phyloP scores from a whole-genome alignment of 2,113 vertebrate genomes.

The Lates calcarifer region DNA sequence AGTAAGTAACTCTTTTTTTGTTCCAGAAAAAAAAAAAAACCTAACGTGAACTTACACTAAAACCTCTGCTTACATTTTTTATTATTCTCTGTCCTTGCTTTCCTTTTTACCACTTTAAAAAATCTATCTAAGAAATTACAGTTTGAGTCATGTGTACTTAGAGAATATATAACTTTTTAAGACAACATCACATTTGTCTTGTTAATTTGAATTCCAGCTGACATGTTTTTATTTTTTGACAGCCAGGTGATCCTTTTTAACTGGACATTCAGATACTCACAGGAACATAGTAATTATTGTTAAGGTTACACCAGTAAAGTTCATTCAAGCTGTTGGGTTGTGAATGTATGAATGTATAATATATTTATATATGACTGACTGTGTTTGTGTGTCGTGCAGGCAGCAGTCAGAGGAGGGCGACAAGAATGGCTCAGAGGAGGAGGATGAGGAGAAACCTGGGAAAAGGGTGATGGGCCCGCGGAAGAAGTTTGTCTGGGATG shows the following conservation, averaged over 20 bases:
- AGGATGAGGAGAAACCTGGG: conserved; percentile 97
- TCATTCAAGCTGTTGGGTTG: conserved; percentile 1
- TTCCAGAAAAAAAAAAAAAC: neutral
- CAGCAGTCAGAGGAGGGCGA: conserved; percentile 94
- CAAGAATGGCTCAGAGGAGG: conserved; percentile 95
- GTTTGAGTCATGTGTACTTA: neutral
- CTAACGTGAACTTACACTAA: neutral
- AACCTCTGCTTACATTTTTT: neutral
- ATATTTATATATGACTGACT: neutral
- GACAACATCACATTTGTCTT: neutral
- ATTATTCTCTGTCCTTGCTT: neutral
- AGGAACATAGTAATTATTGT: neutral
- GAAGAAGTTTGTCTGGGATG: conserved; percentile 98
- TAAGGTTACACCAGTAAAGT: neutral
- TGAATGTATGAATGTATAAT: neutral
- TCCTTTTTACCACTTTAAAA: neutral
- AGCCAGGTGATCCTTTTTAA: neutral
- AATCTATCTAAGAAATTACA: too few relatives aligned
- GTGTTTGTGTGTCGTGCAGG: conserved; percentile 76
- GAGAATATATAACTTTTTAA: too few relatives aligned
- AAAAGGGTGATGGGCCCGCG: conserved; percentile 96
- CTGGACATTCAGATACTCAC: neutral
- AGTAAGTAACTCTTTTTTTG: conserved; percentile 73
- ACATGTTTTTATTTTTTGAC: neutral
- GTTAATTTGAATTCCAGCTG: neutral